Conservation (phyloP, 2,888 invertebrate species). For the Bugulina stolonifera region DNA sequence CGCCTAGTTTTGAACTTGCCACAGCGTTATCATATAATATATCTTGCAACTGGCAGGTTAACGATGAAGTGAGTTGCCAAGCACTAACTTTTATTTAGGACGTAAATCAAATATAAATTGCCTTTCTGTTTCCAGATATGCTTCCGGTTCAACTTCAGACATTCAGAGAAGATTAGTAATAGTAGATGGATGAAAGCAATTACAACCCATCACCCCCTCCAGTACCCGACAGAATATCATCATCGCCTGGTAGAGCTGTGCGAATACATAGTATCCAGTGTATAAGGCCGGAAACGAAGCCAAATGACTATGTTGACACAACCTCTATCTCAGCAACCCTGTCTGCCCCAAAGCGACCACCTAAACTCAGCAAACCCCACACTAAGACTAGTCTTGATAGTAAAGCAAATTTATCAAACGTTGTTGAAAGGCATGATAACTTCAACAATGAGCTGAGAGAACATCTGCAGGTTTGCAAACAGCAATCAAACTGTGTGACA, state of each 20-base stretch:
- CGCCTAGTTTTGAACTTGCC: too few relatives aligned
- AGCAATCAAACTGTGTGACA: background rate
- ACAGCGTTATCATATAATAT: too few relatives aligned
- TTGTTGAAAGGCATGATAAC: background rate
- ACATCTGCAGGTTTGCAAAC: background rate
- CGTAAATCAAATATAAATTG: too few relatives aligned
- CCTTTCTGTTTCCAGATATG: background rate
- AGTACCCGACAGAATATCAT: background rate
- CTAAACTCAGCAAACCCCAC: background rate
- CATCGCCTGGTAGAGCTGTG: background rate
- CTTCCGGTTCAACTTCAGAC: background rate
- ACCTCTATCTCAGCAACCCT: background rate
- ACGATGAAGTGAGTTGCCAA: too few relatives aligned
- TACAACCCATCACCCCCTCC: background rate
- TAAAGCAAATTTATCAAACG: background rate
- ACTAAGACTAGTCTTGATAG: background rate
- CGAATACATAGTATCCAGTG: background rate
- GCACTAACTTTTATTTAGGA: too few relatives aligned
- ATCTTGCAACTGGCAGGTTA: too few relatives aligned
- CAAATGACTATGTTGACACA: constrained; percentile 22
- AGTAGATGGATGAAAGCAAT: constrained; percentile 12
- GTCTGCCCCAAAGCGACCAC: background rate
- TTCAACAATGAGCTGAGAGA: background rate
- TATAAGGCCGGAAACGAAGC: background rate
- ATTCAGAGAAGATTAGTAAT: background rate